Conservation (phyloP, 2,113 vertebrate genomes). For the Ciconia stormi region DNA sequence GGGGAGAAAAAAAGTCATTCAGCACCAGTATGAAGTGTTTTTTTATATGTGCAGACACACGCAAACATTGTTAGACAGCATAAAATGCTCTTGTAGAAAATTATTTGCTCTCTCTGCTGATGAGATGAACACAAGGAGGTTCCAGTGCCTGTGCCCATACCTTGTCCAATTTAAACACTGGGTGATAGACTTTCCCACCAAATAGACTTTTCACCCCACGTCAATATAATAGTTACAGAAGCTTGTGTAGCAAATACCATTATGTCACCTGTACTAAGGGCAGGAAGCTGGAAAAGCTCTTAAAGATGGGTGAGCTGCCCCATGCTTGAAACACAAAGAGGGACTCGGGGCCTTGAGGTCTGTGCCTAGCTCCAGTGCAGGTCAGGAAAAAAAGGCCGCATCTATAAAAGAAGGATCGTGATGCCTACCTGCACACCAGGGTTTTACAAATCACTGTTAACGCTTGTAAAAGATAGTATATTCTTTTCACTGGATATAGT, state of each 20-base stretch:
- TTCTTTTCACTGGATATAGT: neutral
- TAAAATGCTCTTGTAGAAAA: neutral
- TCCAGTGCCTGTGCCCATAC: neutral
- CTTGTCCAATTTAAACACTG: neutral
- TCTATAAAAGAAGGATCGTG: neutral
- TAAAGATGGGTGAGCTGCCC: neutral
- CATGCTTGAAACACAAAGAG: neutral
- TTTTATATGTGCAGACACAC: neutral
- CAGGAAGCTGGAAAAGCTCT: neutral
- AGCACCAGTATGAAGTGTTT: neutral
- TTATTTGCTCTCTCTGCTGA: neutral
- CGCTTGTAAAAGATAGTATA: rapidly evolving
- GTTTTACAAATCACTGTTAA: neutral
- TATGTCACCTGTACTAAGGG: neutral
- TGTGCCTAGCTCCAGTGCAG: neutral
- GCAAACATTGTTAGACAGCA: slow-evolving; percentile 37
- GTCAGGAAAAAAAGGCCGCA: neutral
- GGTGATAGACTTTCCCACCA: neutral
- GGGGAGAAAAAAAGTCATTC: neutral
- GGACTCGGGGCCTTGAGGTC: neutral
- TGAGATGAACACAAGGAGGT: neutral
- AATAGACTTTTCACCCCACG: rapidly evolving
- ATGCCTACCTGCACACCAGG: neutral
- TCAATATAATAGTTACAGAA: neutral
- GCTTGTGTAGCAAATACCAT: neutral